Evolutionary conservation across 92 coral and sea anemone genomes (phyloP).

Genomic region (Phenganax stokvisi): DNA sequence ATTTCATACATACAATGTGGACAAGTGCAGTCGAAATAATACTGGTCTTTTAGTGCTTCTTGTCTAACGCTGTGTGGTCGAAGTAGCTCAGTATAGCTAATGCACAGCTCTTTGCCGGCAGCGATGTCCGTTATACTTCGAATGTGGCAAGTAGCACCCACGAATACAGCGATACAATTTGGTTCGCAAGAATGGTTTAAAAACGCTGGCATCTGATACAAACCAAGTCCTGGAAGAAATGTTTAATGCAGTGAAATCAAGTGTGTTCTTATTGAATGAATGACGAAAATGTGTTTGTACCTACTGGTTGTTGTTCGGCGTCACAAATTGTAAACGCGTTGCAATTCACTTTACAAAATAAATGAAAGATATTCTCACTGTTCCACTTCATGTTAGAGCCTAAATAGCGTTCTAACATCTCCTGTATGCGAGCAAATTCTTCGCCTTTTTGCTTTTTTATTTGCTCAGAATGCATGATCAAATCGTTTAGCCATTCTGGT

Average conservation of each 20-base stretch:
- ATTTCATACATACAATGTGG: constrained; percentile 46
- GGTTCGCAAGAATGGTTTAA: constrained; percentile 92
- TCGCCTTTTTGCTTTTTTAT: constrained; percentile 55
- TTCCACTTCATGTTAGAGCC: constrained; percentile 41
- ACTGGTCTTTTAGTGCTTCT: constrained; percentile 62
- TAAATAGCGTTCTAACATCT: constrained; percentile 52
- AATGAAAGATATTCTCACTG: constrained; percentile 53
- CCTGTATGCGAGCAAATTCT: constrained; percentile 56
- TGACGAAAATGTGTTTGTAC: constrained; percentile 44
- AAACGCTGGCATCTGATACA: constrained; percentile 53
- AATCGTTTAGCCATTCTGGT: constrained; percentile 40
- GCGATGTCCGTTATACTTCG: constrained; percentile 57
- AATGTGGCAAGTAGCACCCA: constrained; percentile 52
- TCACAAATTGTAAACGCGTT: constrained; percentile 90
- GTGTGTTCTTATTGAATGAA: neutral
- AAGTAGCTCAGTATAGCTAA: constrained; percentile 82
- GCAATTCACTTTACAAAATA: constrained; percentile 81
- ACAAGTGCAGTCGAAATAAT: constrained; percentile 76
- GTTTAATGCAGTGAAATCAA: neutral
- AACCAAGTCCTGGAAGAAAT: constrained; percentile 65
- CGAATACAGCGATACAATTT: constrained; percentile 76
- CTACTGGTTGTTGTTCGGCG: constrained; percentile 77
- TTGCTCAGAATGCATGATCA: constrained; percentile 64
- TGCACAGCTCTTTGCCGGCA: constrained; percentile 70
- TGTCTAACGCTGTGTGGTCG: constrained; percentile 63